Evolutionary conservation across 2,797 vertebrate species (phyloP).

Genomic region (Karalla daura): DNA sequence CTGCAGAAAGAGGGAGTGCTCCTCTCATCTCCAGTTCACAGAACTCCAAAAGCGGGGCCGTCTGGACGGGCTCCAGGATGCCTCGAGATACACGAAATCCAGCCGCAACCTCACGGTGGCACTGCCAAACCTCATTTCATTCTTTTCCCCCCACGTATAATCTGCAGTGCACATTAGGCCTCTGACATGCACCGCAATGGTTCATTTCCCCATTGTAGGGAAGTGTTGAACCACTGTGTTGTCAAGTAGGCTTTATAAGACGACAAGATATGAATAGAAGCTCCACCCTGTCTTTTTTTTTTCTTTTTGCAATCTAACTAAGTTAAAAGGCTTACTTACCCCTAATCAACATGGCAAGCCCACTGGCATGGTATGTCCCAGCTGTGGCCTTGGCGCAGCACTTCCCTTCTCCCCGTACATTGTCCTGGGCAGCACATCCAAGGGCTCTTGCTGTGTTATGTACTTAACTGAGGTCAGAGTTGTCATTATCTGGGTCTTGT

Average conservation of each 20-base stretch:
- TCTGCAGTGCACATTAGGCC: slow-evolving; percentile 53
- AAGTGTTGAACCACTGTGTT: slow-evolving; percentile 65
- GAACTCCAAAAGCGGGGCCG: slow-evolving; percentile 74
- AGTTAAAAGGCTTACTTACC: slow-evolving; percentile 90
- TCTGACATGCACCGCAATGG: slow-evolving; percentile 59
- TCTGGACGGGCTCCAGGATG: slow-evolving; percentile 74
- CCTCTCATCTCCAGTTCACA: slow-evolving; percentile 81
- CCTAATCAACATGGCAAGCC: slow-evolving; percentile 91
- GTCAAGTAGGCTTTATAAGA: slow-evolving; percentile 67
- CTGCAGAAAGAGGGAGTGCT: slow-evolving; percentile 74
- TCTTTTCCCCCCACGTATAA: slow-evolving; percentile 57
- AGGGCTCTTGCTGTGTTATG: slow-evolving; percentile 92
- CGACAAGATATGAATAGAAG: slow-evolving; percentile 62
- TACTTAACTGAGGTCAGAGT: slow-evolving; percentile 93
- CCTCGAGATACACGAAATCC: slow-evolving; percentile 75
- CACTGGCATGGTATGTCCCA: slow-evolving; percentile 90
- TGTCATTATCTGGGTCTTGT: slow-evolving; percentile 95
- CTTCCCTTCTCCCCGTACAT: slow-evolving; percentile 86
- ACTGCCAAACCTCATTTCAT: slow-evolving; percentile 81
- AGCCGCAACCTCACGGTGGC: slow-evolving; percentile 79
- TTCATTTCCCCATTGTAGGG: slow-evolving; percentile 63
- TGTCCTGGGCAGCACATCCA: slow-evolving; percentile 91
- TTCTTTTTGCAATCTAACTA: slow-evolving; percentile 70
- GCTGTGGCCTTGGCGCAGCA: slow-evolving; percentile 82
- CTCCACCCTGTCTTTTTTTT: slow-evolving; percentile 49